These are phyloP conservation scores for Eupithecia vulgata DNA, from an alignment of 2,888 invertebrate species.

Conservation along the genomic window DNA sequence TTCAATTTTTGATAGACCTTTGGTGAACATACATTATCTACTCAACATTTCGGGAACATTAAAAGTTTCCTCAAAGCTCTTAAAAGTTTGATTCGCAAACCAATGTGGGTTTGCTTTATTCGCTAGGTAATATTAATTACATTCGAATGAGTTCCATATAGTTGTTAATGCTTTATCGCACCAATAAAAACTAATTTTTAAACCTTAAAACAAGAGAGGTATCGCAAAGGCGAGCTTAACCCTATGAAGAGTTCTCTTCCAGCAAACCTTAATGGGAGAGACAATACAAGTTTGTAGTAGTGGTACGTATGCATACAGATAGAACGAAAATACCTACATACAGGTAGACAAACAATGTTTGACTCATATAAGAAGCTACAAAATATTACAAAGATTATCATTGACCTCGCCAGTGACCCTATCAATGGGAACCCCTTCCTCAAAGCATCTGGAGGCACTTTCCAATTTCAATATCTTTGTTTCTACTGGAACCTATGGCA, in stretches of 20 bases:
- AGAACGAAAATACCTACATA: too few relatives aligned
- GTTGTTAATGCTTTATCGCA: too few relatives aligned
- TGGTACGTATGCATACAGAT: too few relatives aligned
- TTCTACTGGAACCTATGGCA: too few relatives aligned
- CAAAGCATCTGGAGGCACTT: too few relatives aligned
- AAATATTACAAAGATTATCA: not conserved
- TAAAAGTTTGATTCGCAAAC: not conserved
- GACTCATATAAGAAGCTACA: not conserved
- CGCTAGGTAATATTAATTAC: not conserved
- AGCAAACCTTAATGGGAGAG: too few relatives aligned
- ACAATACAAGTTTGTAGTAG: too few relatives aligned
- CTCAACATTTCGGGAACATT: not conserved
- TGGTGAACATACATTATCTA: not conserved
- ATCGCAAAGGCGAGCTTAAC: too few relatives aligned
- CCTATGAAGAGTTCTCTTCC: too few relatives aligned
- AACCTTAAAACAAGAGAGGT: too few relatives aligned
- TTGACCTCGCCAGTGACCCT: not conserved
- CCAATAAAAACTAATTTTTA: not conserved
- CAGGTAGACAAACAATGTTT: too few relatives aligned
- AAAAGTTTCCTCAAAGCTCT: not conserved
- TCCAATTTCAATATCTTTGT: too few relatives aligned
- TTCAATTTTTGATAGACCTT: not conserved
- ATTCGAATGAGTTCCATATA: not conserved
- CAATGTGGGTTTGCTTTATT: not conserved
- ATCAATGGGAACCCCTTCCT: not conserved